These are phyloP conservation scores for Takifugu flavidus DNA, from an alignment of 2,113 vertebrate genomes.

Conservation along the genomic window DNA sequence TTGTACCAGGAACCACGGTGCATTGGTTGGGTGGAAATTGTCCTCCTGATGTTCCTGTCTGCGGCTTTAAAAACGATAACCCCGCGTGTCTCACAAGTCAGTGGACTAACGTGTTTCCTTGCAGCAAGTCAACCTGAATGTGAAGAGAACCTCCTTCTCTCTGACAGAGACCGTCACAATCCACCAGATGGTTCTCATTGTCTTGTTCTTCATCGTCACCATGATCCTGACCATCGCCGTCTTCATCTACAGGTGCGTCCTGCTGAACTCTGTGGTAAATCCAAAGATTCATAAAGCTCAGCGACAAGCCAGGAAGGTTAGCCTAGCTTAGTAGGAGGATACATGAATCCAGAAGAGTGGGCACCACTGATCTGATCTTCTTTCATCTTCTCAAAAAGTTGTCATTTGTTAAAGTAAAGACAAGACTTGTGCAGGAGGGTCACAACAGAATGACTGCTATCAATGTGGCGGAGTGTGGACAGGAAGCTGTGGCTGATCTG, in stretches of 20 bases:
- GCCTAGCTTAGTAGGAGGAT: too few relatives aligned
- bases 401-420: too few relatives aligned
- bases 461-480: too few relatives aligned
- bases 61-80: slow-evolving; percentile 85
- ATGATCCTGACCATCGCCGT: slow-evolving; percentile 79
- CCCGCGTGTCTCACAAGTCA: slow-evolving; percentile 79
- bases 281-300: too few relatives aligned
- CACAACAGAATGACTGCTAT: too few relatives aligned
- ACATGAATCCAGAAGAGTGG: too few relatives aligned
- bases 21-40: slow-evolving; percentile 78
- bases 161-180: slow-evolving; percentile 80
- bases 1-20: slow-evolving; percentile 62
- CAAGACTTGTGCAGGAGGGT: too few relatives aligned
- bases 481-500: not conserved
- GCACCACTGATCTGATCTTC: too few relatives aligned
- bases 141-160: not conserved
- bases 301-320: too few relatives aligned
- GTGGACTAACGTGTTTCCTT: not conserved
- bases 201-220: slow-evolving; percentile 81
- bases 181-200: slow-evolving; percentile 83
- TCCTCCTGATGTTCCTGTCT: slow-evolving; percentile 82
- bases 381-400: too few relatives aligned
- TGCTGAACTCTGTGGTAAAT: too few relatives aligned
- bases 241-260: slow-evolving; percentile 86
- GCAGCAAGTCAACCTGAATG: too few relatives aligned